Conservation (phyloP, 2,113 vertebrate species). For the Nibea coibor region DNA sequence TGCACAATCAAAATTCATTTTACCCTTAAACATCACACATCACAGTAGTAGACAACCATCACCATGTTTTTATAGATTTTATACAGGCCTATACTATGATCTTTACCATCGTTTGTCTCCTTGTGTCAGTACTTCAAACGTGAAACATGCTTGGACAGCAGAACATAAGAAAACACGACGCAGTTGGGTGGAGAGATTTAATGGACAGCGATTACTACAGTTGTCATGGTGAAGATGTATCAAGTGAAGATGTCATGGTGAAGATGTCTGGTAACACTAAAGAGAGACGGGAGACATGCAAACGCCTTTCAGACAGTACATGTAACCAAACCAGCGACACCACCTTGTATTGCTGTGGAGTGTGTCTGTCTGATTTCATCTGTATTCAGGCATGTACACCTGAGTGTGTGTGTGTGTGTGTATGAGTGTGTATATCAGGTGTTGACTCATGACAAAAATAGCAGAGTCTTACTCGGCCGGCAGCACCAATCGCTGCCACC, state of each 20-base stretch:
- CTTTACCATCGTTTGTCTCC: slow-evolving; percentile 1
- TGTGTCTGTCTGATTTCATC: slow-evolving; percentile 26
- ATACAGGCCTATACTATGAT: neutral
- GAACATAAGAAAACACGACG: slow-evolving; percentile 25
- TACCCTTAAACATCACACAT: neutral
- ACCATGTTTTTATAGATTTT: neutral
- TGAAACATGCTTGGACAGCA: slow-evolving; percentile 21
- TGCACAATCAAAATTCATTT: neutral
- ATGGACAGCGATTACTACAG: slow-evolving; percentile 57
- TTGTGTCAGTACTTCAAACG: slow-evolving; percentile 14
- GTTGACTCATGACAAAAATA: slow-evolving; percentile 87
- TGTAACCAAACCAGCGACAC: neutral
- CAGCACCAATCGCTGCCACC: slow-evolving; percentile 84
- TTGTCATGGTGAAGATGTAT: slow-evolving; percentile 67
- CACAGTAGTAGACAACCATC: neutral
- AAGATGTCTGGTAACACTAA: slow-evolving; percentile 41
- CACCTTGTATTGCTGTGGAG: neutral
- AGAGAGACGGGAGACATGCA: slow-evolving; percentile 25
- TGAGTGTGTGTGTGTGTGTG: slow-evolving; percentile 14
- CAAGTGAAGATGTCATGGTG: neutral
- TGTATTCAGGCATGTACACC: slow-evolving; percentile 42
- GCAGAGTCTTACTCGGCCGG: slow-evolving; percentile 82
- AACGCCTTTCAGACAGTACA: slow-evolving; percentile 6
- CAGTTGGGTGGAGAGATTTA: slow-evolving; percentile 35
- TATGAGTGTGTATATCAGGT: slow-evolving; percentile 72